Percentiles rank a stretch among this genome's conserved stretches.
phyloP scores from a whole-genome alignment of 2,888 invertebrate genomes.

The Rapana venosa region DNA sequence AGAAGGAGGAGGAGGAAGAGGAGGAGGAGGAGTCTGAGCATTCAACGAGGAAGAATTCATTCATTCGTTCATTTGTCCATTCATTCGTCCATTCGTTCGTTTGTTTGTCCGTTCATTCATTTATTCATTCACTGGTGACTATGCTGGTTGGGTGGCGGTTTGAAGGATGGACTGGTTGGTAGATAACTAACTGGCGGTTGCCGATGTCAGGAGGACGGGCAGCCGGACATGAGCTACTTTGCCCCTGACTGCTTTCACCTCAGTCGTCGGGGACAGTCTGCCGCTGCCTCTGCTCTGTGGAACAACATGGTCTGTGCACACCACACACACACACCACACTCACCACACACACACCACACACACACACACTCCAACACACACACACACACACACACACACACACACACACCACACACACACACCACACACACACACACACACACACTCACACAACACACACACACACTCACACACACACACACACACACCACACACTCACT shows the following conservation, averaged over 20 bases:
- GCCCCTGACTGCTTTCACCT: constrained; percentile 77
- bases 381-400: too few relatives aligned
- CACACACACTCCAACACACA: too few relatives aligned
- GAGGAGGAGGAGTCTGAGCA: too few relatives aligned
- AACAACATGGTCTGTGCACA: constrained; percentile 70
- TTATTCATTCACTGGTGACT: background rate
- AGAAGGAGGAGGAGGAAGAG: too few relatives aligned
- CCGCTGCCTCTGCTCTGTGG: constrained; percentile 73
- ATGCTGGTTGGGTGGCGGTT: background rate
- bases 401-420: too few relatives aligned
- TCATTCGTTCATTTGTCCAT: background rate
- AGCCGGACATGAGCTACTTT: constrained; percentile 70
- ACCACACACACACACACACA: too few relatives aligned
- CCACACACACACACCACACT: background rate
- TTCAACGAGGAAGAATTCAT: too few relatives aligned
- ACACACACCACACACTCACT: too few relatives aligned
- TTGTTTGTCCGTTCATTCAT: background rate
- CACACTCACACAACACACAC: too few relatives aligned
- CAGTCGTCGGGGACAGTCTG: constrained; percentile 70
- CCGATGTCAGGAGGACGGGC: constrained; percentile 49
- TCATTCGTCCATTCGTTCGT: background rate
- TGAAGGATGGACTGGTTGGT: background rate
- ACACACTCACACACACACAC: too few relatives aligned
- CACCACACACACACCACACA: too few relatives aligned
- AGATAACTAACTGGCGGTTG: background rate